Base-by-base conservation (phyloP, 2,113 vertebrate genomes). In the Lota lota region DNA sequence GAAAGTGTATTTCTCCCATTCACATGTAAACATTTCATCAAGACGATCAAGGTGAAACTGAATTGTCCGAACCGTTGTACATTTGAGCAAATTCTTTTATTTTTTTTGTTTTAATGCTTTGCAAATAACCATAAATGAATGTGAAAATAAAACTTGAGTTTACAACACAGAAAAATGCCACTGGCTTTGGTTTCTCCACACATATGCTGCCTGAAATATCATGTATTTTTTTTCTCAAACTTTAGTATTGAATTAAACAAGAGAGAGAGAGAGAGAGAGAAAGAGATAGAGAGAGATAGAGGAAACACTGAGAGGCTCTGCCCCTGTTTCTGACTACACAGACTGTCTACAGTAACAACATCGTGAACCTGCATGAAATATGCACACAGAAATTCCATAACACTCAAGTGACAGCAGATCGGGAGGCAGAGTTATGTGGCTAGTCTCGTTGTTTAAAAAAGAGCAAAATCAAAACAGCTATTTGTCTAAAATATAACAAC, bases 261-360 rank as follows among this genome's bases (percentile, higher is more conserved):
- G 61, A 76, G 67, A 75, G 67, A 80, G 77, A 84, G 58, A 19
- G 56, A 56, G 53, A 56, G 53, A 56, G 53, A 56, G 53, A 56
- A 14, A 56, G 53, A 56, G 53, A 56, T 17, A 56, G 53, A 56
- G 53, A 60, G 58, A 60, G 58, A 60, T n/a, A 63, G 61, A 63
- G 63, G 79, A 72, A 83, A 87, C 85, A 90, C 81, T 66, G 60
- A 93, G 93, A 93, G 94, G 95, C 95, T 94, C 94, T 94, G 95
- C 94, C 95, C 92, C 91, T 92, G 73, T 88, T 33, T 67, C 92
- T 93, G 91, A 88, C 87, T 87, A 93, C 89, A 93, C 91, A 94
- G 94, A 92, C 94, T 92, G 93, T 91, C 93, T 94, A 89, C 83
- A 96, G 93, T 91, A 93, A 94, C 93, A 91, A 92, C 92, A 93